These are phyloP conservation scores for Monoplex corrugatus DNA, from an alignment of 2,888 invertebrate species.

Conservation along the genomic window DNA sequence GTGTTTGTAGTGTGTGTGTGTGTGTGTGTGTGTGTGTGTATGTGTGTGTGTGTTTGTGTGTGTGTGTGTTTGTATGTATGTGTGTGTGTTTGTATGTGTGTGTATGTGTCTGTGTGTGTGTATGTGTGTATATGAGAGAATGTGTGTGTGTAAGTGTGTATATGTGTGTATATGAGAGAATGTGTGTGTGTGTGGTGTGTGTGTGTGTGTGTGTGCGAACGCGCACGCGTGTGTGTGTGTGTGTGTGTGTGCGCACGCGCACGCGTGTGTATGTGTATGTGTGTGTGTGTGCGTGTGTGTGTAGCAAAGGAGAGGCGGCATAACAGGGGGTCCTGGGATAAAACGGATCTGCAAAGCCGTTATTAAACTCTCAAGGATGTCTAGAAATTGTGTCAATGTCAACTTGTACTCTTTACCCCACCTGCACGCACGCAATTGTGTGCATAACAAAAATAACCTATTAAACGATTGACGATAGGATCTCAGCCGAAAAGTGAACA, in stretches of 20 bases:
- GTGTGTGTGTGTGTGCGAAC: too few relatives aligned
- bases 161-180: background rate
- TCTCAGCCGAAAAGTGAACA: background rate
- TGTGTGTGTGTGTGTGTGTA: too few relatives aligned
- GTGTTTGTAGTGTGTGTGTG: background rate
- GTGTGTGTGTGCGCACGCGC: background rate
- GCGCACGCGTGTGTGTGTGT: background rate
- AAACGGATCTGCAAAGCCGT: too few relatives aligned
- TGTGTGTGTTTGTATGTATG: background rate
- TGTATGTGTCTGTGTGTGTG: constrained; percentile 1
- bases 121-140: background rate
- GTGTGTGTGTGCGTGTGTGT: background rate
- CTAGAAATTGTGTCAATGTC: too few relatives aligned
- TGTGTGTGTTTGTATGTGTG: constrained; percentile 20
- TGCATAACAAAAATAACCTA: too few relatives aligned
- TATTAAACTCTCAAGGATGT: too few relatives aligned
- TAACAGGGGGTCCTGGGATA: too few relatives aligned
- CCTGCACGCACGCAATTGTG: too few relatives aligned
- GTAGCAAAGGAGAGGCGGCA: too few relatives aligned
- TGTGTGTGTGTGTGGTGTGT: background rate
- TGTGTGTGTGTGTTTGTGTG: background rate
- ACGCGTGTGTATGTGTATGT: too few relatives aligned
- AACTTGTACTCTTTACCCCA: too few relatives aligned
- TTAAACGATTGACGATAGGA: too few relatives aligned
- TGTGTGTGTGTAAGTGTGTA: background rate